phyloP scores from a whole-genome alignment of 2,113 vertebrate species.

The Saccopteryx leptura region DNA sequence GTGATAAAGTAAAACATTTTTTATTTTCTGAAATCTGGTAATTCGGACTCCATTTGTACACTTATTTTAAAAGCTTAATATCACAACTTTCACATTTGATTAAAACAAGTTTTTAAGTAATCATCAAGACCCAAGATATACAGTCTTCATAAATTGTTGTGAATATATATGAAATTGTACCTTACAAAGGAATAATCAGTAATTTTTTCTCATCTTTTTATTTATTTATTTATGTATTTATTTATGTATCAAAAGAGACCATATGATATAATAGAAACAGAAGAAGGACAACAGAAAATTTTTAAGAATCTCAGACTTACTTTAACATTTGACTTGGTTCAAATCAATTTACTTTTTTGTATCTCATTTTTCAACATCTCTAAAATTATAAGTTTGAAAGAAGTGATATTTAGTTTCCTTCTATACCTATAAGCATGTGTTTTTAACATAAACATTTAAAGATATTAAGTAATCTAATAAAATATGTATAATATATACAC shows the following conservation, averaged over 20 bases:
- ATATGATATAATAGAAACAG: not conserved
- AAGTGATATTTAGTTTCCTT: not conserved
- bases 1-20: constrained; percentile 59
- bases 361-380: not conserved
- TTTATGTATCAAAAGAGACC: not conserved
- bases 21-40: constrained; percentile 67
- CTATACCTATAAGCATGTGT: not conserved
- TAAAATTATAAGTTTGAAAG: not conserved
- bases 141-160: constrained; percentile 51
- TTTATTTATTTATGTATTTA: not conserved
- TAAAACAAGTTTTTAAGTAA: constrained; percentile 73
- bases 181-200: not conserved
- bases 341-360: not conserved
- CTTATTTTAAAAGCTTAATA: constrained; percentile 70
- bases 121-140: constrained; percentile 65
- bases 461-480: not conserved
- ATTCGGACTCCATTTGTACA: constrained; percentile 65
- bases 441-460: not conserved
- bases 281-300: not conserved
- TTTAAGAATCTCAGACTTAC: not conserved
- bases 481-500: not conserved
- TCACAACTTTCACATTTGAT: constrained; percentile 78
- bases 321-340: not conserved
- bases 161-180: constrained; percentile 47
- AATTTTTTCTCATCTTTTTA: not conserved